Evolutionary conservation across 2,888 invertebrate genomes (phyloP).

Genomic region (Calameuta filiformis): DNA sequence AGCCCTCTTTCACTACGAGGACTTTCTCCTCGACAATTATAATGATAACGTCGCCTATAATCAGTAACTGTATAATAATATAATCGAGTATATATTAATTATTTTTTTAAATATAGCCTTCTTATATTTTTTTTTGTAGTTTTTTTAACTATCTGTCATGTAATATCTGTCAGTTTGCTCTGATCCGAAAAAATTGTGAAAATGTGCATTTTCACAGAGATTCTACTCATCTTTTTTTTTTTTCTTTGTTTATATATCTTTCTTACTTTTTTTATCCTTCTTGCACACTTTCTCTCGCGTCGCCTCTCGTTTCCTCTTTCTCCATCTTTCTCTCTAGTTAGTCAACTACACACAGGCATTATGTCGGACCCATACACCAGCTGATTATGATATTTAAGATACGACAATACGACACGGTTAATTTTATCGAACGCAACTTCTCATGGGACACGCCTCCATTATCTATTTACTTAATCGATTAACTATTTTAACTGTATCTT

Average conservation of each 20-base stretch:
- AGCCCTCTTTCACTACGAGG: not conserved
- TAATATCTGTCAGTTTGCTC: not conserved
- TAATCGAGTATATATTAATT: not conserved
- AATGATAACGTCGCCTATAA: not conserved
- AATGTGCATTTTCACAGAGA: not conserved
- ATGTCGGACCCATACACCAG: slow-evolving; percentile 65
- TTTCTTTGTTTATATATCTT: not conserved
- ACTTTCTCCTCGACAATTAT: not conserved
- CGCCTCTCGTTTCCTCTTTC: slow-evolving; percentile 4
- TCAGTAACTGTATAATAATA: not conserved
- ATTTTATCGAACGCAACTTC: not conserved
- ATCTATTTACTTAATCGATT: not conserved
- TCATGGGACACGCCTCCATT: not conserved
- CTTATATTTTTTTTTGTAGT: not conserved
- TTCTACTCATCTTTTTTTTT: not conserved
- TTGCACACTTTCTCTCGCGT: slow-evolving; percentile 4
- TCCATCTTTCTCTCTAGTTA: slow-evolving; percentile 14
- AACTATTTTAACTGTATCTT: not conserved
- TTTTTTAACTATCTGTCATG: not conserved
- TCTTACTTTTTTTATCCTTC: slow-evolving; percentile 10
- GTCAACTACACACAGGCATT: slow-evolving; percentile 44
- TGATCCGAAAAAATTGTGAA: not conserved
- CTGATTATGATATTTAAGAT: slow-evolving; percentile 52
- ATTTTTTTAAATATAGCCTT: not conserved
- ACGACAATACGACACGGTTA: slow-evolving; percentile 22